phyloP scores from a whole-genome alignment of 2,888 invertebrate species.

The Nephrocerus scutellatus region DNA sequence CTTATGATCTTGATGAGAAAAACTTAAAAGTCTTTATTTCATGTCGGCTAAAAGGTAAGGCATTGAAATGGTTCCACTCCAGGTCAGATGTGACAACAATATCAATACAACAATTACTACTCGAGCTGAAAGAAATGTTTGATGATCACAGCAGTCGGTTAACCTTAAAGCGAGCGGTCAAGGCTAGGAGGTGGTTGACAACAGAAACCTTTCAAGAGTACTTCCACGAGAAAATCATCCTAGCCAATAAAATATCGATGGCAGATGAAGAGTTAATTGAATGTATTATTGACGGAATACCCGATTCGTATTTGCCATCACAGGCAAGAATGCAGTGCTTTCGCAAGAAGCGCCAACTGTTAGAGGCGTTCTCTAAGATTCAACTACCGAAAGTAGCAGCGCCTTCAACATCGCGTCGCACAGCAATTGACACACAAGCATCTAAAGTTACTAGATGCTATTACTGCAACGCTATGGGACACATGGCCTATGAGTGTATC shows the following conservation, averaged over 20 bases:
- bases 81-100: slow-evolving; percentile 1
- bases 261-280: slow-evolving; percentile 10
- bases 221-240: slow-evolving; percentile 7
- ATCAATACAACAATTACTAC: background rate
- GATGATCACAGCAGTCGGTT: slow-evolving; percentile 3
- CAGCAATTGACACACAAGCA: too few relatives aligned
- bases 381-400: background rate
- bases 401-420: background rate
- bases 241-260: slow-evolving; percentile 8
- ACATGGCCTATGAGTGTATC: slow-evolving; percentile 6
- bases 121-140: slow-evolving; percentile 5
- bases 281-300: slow-evolving; percentile 9
- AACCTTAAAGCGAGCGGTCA: slow-evolving; percentile 2
- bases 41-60: slow-evolving; percentile 1
- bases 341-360: background rate
- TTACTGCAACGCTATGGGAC: slow-evolving; percentile 9
- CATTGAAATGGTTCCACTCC: slow-evolving; percentile 1
- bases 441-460: slow-evolving; percentile 6
- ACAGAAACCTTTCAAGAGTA: slow-evolving; percentile 5
- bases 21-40: slow-evolving; percentile 2
- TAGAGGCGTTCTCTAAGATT: slow-evolving; percentile 5
- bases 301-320: slow-evolving; percentile 2
- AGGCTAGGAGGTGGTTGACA: slow-evolving; percentile 7
- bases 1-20: slow-evolving; percentile 2
- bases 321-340: slow-evolving; percentile 13